phyloP scores from a whole-genome alignment of 2,888 invertebrate genomes.

The Tachina grossa region DNA sequence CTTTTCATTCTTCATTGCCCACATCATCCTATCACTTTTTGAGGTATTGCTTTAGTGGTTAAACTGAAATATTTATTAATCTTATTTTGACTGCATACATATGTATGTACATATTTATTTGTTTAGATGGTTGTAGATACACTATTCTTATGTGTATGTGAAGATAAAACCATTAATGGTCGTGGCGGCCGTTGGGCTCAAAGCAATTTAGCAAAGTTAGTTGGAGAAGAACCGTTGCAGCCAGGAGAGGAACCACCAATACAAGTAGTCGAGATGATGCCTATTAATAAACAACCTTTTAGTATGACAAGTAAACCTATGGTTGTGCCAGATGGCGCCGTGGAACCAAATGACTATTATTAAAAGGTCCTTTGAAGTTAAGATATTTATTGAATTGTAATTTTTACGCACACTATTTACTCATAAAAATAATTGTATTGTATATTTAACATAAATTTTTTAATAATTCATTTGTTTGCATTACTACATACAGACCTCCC shows the following conservation, averaged over 20 bases:
- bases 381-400: neutral
- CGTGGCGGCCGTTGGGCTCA: conserved; percentile 87
- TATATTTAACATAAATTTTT: conserved; percentile 35
- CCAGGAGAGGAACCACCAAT: conserved; percentile 81
- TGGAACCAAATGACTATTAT: conserved; percentile 73
- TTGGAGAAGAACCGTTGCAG: conserved; percentile 83
- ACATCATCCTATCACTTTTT: conserved; percentile 95
- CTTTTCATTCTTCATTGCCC: conserved; percentile 95
- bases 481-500: neutral
- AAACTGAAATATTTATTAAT: neutral
- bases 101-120: neutral
- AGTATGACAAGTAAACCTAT: conserved; percentile 76
- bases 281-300: conserved; percentile 82
- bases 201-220: conserved; percentile 85
- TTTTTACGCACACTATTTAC: conserved; percentile 40
- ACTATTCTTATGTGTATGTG: conserved; percentile 95
- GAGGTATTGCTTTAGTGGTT: conserved; percentile 86
- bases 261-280: conserved; percentile 82
- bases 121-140: conserved; percentile 96
- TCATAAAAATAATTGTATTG: conserved; percentile 10
- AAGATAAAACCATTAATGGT: conserved; percentile 93
- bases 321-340: conserved; percentile 70
- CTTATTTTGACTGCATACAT: neutral
- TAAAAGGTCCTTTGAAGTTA: conserved; percentile 16
- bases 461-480: conserved; percentile 3